Evolutionary conservation across 2,797 vertebrate genomes (phyloP).

Genomic region (Sebastes diaconus): DNA sequence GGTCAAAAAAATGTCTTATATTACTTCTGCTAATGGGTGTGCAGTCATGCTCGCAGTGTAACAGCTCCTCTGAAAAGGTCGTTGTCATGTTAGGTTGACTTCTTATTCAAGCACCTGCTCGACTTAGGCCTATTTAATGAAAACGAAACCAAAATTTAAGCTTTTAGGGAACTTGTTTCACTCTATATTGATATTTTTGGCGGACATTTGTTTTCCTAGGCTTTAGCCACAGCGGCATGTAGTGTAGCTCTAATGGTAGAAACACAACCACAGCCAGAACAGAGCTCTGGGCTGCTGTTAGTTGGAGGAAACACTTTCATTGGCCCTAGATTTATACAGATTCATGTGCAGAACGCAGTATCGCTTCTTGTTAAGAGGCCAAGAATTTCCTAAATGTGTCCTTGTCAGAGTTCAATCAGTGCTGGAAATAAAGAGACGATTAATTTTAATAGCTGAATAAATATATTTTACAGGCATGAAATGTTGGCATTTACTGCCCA

Average conservation of each 20-base stretch:
- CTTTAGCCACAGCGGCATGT: neutral
- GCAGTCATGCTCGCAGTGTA: conserved; percentile 40
- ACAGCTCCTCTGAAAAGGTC: conserved; percentile 45
- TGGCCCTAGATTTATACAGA: neutral
- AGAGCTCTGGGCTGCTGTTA: neutral
- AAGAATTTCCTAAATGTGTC: neutral
- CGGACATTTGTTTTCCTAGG: neutral
- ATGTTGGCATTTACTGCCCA: neutral
- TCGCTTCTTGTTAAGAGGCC: neutral
- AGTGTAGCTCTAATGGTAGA: neutral
- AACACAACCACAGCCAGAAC: neutral
- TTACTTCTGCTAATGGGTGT: conserved; percentile 30
- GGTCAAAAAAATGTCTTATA: conserved; percentile 39
- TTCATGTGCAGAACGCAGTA: neutral
- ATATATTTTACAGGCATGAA: conserved; percentile 1
- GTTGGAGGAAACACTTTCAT: neutral
- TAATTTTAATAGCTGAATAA: neutral
- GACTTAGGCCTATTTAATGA: neutral
- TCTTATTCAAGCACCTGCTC: conserved; percentile 29
- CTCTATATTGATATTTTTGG: neutral
- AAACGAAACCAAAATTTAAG: neutral
- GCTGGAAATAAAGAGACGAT: neutral
- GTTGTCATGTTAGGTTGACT: conserved; percentile 32
- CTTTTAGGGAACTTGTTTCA: neutral
- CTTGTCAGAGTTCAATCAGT: neutral